Conservation (phyloP, 2,888 invertebrate genomes). For the Eubasilissa splendida region DNA sequence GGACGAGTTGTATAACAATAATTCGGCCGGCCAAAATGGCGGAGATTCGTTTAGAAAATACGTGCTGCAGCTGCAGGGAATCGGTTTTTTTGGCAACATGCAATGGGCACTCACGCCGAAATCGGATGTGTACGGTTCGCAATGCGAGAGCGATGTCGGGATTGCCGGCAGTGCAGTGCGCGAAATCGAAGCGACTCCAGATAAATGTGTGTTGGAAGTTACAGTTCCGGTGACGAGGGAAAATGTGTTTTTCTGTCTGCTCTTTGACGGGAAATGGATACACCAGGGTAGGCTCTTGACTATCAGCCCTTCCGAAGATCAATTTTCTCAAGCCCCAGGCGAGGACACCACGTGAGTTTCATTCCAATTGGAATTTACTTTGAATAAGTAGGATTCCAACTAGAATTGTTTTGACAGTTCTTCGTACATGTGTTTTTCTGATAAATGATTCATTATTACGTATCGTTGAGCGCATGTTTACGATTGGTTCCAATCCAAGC, state of each 20-base stretch:
- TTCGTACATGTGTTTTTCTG: too few relatives aligned
- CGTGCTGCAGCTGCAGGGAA: constrained; percentile 33
- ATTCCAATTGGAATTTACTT: not conserved
- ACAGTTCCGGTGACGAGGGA: constrained; percentile 37
- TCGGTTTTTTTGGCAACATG: constrained; percentile 40
- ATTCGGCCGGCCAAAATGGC: constrained; percentile 19
- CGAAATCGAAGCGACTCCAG: constrained; percentile 23
- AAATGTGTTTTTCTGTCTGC: constrained; percentile 48
- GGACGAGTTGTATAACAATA: constrained; percentile 48
- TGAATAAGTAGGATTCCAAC: not conserved
- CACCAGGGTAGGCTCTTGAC: constrained; percentile 44
- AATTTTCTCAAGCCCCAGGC: not conserved
- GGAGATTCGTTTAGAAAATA: constrained; percentile 2
- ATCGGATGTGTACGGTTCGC: constrained; percentile 38
- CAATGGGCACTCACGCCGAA: constrained; percentile 37
- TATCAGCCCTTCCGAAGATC: constrained; percentile 1
- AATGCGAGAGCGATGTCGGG: constrained; percentile 27
- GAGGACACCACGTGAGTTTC: not conserved
- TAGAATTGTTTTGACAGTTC: too few relatives aligned
- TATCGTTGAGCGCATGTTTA: too few relatives aligned
- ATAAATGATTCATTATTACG: too few relatives aligned
- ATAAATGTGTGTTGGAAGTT: constrained; percentile 42
- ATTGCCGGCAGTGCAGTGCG: constrained; percentile 27
- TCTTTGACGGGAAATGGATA: constrained; percentile 37
- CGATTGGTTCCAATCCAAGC: too few relatives aligned